These are phyloP conservation scores for Neogale vison DNA, from an alignment of 2,113 vertebrate genomes.

Conservation along the genomic window DNA sequence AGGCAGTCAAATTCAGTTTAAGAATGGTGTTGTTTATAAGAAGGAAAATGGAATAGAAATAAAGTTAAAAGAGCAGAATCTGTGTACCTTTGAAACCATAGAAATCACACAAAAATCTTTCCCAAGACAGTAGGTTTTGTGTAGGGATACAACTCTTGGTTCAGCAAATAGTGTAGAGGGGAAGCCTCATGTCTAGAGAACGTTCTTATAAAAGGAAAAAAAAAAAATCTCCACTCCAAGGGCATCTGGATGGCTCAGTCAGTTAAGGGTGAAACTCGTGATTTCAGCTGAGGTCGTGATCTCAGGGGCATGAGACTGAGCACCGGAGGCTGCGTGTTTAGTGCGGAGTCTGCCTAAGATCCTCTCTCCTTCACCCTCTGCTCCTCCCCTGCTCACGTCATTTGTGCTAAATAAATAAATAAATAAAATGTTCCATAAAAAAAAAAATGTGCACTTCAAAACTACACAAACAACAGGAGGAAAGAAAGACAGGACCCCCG, in stretches of 20 bases:
- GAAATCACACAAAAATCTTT: neutral
- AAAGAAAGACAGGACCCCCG: neutral
- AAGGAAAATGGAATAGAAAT: neutral
- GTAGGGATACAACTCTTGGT: neutral
- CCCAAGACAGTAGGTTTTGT: neutral
- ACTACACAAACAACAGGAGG: neutral
- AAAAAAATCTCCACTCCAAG: neutral
- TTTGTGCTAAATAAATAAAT: neutral
- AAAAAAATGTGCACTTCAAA: neutral
- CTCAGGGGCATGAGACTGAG: neutral
- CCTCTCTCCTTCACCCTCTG: neutral
- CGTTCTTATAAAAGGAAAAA: neutral
- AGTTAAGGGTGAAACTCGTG: neutral
- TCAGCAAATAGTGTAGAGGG: neutral
- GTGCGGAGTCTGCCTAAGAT: neutral
- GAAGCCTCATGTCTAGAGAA: neutral
- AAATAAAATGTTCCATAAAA: neutral
- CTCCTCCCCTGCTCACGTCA: neutral
- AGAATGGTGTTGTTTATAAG: neutral
- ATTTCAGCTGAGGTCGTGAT: neutral
- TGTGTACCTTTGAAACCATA: neutral
- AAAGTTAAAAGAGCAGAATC: neutral
- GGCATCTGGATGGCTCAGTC: neutral
- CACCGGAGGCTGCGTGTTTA: neutral
- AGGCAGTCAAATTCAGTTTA: neutral